phyloP scores from a whole-genome alignment of 2,797 vertebrate genomes.

The Myiotriccus ornatus region DNA sequence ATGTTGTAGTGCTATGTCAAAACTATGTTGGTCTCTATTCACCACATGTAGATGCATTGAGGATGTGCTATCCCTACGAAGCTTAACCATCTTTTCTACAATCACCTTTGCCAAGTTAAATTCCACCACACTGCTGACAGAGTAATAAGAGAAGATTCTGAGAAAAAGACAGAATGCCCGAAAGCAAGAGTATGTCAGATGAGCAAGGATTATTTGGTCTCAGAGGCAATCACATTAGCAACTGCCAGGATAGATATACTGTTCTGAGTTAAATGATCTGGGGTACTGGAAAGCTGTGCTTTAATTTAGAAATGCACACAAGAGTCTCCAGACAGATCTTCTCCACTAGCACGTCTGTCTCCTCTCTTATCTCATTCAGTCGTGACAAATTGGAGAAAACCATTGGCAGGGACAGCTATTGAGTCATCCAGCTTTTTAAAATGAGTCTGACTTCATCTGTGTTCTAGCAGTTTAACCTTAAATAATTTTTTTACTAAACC shows the following conservation, averaged over 20 bases:
- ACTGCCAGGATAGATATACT: not conserved
- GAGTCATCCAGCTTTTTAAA: not conserved
- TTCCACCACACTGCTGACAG: not conserved
- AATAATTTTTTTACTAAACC: not conserved
- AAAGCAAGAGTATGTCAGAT: slow-evolving; percentile 6
- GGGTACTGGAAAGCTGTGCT: not conserved
- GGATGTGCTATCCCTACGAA: not conserved
- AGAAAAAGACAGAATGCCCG: not conserved
- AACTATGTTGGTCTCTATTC: not conserved
- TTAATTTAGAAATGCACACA: not conserved
- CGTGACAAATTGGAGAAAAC: slow-evolving; percentile 9
- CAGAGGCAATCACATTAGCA: slow-evolving; percentile 1
- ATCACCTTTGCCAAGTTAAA: not conserved
- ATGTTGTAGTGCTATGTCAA: not conserved
- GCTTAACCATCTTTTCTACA: not conserved
- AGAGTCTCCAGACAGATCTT: not conserved
- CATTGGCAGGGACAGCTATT: not conserved
- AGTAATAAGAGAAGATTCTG: not conserved
- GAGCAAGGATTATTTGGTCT: slow-evolving; percentile 1
- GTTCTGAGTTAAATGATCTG: slow-evolving; percentile 12
- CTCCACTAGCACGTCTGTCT: not conserved
- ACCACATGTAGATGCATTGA: not conserved
- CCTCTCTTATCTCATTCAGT: not conserved
- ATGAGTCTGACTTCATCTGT: not conserved
- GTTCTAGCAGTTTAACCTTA: not conserved